Percentiles rank a stretch among this genome's conserved stretches.
Conservation (phyloP, 1,140 invertebrate species). For the Drosophila virilis region DNA sequence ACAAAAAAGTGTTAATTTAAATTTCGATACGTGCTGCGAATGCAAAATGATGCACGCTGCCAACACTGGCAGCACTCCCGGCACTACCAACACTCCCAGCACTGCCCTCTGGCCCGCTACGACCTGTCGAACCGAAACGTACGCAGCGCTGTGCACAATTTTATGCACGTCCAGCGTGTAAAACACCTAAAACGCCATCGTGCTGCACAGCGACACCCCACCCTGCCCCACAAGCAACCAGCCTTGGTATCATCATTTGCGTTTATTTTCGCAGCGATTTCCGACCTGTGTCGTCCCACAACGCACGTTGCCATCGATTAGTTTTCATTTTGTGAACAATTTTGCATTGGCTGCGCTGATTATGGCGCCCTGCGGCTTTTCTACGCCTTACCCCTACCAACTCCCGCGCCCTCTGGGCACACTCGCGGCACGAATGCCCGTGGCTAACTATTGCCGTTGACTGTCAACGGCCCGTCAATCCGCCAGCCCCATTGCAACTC, state of each 20-base stretch:
- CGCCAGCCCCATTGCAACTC: constrained; percentile 3
- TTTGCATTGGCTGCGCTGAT: constrained; percentile 77
- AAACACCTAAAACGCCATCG: constrained; percentile 75
- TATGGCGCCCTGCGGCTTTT: constrained; percentile 54
- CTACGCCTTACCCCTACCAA: not conserved
- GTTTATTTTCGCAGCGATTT: constrained; percentile 44
- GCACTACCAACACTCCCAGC: constrained; percentile 20
- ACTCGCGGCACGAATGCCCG: not conserved
- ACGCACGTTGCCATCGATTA: constrained; percentile 71
- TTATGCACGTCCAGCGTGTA: constrained; percentile 82
- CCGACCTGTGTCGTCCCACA: constrained; percentile 20
- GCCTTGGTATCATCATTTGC: constrained; percentile 23
- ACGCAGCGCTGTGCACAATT: constrained; percentile 69
- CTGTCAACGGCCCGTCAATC: constrained; percentile 28
- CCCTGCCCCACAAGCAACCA: no score
- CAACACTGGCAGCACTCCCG: constrained; percentile 7
- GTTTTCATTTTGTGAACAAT: constrained; percentile 78
- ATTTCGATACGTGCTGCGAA: constrained; percentile 77
- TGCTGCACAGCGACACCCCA: constrained; percentile 11
- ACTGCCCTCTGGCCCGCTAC: not conserved
- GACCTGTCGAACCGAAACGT: constrained; percentile 44
- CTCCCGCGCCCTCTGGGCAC: not conserved
- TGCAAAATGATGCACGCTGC: constrained; percentile 34
- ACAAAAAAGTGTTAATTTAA: constrained; percentile 81
- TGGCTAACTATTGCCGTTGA: no score